Conservation (phyloP, 2,888 invertebrate species). For the Drosophila pseudotalamancana region DNA sequence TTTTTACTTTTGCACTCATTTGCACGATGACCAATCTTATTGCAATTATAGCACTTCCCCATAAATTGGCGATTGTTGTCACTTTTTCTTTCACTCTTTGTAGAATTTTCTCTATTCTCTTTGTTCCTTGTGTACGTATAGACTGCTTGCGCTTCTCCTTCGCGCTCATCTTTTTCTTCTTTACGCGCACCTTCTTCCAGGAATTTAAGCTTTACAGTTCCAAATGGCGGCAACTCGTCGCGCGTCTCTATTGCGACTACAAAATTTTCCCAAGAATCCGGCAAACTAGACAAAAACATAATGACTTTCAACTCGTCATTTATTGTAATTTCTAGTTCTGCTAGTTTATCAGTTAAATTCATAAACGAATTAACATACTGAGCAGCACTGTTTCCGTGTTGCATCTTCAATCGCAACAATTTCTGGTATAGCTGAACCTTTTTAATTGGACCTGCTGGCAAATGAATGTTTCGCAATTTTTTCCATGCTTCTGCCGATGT, state of each 20-base stretch:
- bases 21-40: no score
- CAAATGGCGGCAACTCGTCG: background rate
- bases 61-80: no score
- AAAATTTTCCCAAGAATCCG: background rate
- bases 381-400: background rate
- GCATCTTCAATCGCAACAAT: background rate
- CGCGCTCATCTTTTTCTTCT: no score
- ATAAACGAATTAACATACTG: background rate
- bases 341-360: background rate
- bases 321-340: background rate
- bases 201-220: no score
- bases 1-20: no score
- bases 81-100: no score
- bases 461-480: background rate
- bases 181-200: no score
- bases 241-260: background rate
- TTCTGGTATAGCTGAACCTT: background rate
- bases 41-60: no score
- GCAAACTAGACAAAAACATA: background rate
- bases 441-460: background rate
- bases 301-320: background rate
- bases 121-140: no score
- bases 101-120: no score
- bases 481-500: no score
- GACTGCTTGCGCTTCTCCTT: no score